phyloP scores from a whole-genome alignment of 2,797 vertebrate genomes.

The Gallirallus australis region DNA sequence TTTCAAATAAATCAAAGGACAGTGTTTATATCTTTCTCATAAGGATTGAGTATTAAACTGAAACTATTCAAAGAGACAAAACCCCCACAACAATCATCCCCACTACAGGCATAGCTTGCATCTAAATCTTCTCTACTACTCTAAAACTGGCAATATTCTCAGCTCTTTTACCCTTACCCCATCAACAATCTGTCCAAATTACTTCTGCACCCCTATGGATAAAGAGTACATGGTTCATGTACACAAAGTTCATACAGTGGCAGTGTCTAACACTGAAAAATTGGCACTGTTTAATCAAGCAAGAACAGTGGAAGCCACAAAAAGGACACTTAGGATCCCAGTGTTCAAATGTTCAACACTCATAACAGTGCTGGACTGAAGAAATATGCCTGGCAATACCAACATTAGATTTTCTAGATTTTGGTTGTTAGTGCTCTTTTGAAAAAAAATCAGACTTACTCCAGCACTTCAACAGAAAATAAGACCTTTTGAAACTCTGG shows the following conservation, averaged over 20 bases:
- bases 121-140: neutral
- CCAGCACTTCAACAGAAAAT: neutral
- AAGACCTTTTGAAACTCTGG: neutral
- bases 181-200: neutral
- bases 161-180: neutral
- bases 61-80: neutral
- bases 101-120: neutral
- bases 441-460: neutral
- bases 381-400: neutral
- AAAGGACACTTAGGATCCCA: neutral
- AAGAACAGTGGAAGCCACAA: neutral
- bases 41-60: neutral
- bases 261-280: neutral
- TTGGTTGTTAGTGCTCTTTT: neutral
- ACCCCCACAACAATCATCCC: neutral
- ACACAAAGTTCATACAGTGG: neutral
- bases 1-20: constrained; percentile 1
- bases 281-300: neutral
- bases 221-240: neutral
- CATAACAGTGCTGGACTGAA: neutral
- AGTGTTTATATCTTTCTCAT: neutral
- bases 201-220: neutral
- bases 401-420: neutral
- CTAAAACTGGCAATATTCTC: neutral
- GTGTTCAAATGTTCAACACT: neutral